These are phyloP conservation scores for Agrotis clavis DNA, from an alignment of 2,888 invertebrate genomes.

Conservation along the genomic window DNA sequence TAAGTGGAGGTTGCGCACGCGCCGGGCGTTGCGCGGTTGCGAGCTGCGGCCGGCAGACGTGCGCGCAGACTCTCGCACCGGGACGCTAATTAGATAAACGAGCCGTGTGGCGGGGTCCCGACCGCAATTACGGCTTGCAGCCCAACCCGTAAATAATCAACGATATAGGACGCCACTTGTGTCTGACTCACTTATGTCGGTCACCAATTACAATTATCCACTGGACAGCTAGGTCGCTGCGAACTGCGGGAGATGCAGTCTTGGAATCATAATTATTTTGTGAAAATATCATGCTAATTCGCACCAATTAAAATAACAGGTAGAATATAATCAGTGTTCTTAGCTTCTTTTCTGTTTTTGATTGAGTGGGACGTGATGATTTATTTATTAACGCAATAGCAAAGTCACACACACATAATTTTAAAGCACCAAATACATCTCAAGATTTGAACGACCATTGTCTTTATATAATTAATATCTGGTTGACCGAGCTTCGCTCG, in stretches of 20 bases:
- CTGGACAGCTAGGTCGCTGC: slow-evolving; percentile 40
- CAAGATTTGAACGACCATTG: no score
- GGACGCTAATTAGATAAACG: slow-evolving; percentile 90
- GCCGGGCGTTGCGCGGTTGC: slow-evolving; percentile 52
- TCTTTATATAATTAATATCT: no score
- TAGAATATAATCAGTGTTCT: not conserved
- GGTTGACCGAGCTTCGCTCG: no score
- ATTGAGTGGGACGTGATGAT: not conserved
- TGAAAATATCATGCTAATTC: slow-evolving; percentile 9
- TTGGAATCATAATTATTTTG: slow-evolving; percentile 17
- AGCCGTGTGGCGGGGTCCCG: slow-evolving; percentile 88
- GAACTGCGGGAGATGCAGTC: slow-evolving; percentile 16
- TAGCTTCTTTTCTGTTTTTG: slow-evolving; percentile 7
- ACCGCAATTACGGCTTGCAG: slow-evolving; percentile 88
- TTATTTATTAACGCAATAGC: no score
- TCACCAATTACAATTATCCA: slow-evolving; percentile 69
- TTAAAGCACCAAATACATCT: no score
- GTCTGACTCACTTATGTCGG: slow-evolving; percentile 82
- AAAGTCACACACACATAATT: no score
- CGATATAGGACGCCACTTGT: slow-evolving; percentile 85
- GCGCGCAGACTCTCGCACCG: slow-evolving; percentile 75
- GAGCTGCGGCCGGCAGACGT: slow-evolving; percentile 70
- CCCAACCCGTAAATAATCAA: slow-evolving; percentile 87
- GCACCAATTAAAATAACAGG: not conserved
- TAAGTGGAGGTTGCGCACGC: slow-evolving; percentile 62